Conservation (phyloP, 2,797 vertebrate genomes). For the Semotilus atromaculatus region DNA sequence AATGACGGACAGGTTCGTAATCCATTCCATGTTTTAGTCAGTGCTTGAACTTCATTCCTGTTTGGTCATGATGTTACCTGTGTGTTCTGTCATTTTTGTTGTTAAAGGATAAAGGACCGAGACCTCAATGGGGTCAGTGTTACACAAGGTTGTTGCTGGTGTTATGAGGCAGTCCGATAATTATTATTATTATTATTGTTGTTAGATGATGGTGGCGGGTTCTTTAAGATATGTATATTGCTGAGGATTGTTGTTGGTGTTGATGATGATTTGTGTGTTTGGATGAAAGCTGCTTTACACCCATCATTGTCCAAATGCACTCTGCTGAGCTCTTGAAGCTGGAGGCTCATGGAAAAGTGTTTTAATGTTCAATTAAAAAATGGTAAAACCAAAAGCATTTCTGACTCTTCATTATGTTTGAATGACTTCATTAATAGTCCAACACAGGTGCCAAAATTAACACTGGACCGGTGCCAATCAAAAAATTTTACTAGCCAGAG, state of each 20-base stretch:
- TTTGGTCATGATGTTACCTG: conserved; percentile 40
- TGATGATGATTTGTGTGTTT: conserved; percentile 70
- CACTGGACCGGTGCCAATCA: background rate
- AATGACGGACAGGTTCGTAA: background rate
- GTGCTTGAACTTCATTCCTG: conserved; percentile 26
- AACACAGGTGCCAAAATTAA: background rate
- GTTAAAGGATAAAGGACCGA: conserved; percentile 59
- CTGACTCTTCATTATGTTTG: conserved; percentile 42
- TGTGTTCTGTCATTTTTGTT: conserved; percentile 54
- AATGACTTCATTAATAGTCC: background rate
- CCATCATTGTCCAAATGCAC: conserved; percentile 69
- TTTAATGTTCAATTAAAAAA: conserved; percentile 80
- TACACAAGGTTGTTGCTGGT: conserved; percentile 40
- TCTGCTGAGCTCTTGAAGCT: conserved; percentile 68
- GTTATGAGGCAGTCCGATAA: conserved; percentile 40
- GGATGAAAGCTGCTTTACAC: conserved; percentile 68
- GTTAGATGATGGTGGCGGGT: conserved; percentile 56
- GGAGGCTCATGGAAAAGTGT: conserved; percentile 73
- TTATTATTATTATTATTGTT: conserved; percentile 59
- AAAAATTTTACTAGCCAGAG: too few relatives aligned
- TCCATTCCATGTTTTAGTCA: conserved; percentile 4
- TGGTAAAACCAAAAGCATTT: conserved; percentile 58
- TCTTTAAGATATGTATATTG: conserved; percentile 47
- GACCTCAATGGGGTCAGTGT: conserved; percentile 55
- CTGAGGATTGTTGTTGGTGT: conserved; percentile 10